Evolutionary conservation across 2,113 vertebrate genomes (phyloP).

Genomic region (Herpailurus yagouaroundi): DNA sequence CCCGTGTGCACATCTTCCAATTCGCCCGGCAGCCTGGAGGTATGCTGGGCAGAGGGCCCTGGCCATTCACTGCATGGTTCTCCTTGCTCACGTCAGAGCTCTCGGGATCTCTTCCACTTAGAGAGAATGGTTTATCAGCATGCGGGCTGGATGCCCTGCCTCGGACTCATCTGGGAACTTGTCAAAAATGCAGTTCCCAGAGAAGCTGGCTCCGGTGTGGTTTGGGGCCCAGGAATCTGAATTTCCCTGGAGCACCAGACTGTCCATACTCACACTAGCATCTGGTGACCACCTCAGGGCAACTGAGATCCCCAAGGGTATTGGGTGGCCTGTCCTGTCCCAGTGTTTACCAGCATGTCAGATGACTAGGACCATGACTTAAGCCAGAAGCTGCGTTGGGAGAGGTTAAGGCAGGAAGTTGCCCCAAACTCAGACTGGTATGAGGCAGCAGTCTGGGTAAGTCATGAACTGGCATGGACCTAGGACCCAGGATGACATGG

Average conservation of each 20-base stretch:
- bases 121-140: neutral
- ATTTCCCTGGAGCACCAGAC: neutral
- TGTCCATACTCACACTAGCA: neutral
- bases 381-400: neutral
- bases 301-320: neutral
- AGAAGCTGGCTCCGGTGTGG: neutral
- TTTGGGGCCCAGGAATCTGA: neutral
- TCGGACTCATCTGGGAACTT: neutral
- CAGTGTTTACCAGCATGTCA: neutral
- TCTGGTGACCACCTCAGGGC: neutral
- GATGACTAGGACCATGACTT: neutral
- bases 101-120: neutral
- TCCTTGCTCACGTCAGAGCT: neutral
- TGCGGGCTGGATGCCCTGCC: neutral
- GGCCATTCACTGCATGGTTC: neutral
- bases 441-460: neutral
- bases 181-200: neutral
- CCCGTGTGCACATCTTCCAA: constrained; percentile 94
- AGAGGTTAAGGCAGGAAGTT: neutral
- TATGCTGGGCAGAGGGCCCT: constrained; percentile 60
- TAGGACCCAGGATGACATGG: neutral
- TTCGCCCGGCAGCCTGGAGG: constrained; percentile 88
- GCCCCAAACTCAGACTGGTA: neutral
- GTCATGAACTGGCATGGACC: neutral
- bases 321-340: neutral